Evolutionary conservation across 2,888 invertebrate genomes (phyloP).

Genomic region (Celastrina argiolus): DNA sequence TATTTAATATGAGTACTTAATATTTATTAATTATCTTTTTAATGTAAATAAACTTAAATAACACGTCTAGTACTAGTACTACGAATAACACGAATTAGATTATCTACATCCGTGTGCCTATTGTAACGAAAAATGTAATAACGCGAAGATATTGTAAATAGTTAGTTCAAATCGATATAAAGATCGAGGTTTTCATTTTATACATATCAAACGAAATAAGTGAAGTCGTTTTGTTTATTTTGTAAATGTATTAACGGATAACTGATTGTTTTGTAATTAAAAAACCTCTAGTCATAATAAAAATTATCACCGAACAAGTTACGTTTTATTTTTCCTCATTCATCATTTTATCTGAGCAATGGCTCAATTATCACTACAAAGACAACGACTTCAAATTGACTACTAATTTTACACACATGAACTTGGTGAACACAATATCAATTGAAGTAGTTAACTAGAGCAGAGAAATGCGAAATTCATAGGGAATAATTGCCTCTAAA

Average conservation of each 20-base stretch:
- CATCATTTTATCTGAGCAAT: constrained; percentile 19
- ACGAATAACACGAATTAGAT: constrained; percentile 49
- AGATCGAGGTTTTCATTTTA: constrained; percentile 70
- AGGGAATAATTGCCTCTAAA: no score
- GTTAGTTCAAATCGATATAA: constrained; percentile 38
- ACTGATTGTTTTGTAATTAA: constrained; percentile 80
- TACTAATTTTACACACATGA: no score
- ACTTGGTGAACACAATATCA: no score
- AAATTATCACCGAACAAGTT: constrained; percentile 64
- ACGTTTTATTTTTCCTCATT: constrained; percentile 44
- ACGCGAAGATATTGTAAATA: constrained; percentile 37
- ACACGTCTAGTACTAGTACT: constrained; percentile 17
- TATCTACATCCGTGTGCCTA: constrained; percentile 64
- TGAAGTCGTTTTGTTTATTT: constrained; percentile 59
- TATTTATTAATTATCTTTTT: constrained; percentile 37
- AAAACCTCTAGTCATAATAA: constrained; percentile 85
- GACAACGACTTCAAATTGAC: neutral
- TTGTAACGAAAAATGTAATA: constrained; percentile 41
- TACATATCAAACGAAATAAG: constrained; percentile 71
- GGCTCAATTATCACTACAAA: no score
- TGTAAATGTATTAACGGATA: constrained; percentile 55
- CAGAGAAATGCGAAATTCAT: no score
- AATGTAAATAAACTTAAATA: constrained; percentile 44
- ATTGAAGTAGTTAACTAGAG: no score
- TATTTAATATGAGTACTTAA: constrained; percentile 35